Evolutionary conservation across 2,113 vertebrate genomes (phyloP).

Genomic region (Pangasianodon hypophthalmus): DNA sequence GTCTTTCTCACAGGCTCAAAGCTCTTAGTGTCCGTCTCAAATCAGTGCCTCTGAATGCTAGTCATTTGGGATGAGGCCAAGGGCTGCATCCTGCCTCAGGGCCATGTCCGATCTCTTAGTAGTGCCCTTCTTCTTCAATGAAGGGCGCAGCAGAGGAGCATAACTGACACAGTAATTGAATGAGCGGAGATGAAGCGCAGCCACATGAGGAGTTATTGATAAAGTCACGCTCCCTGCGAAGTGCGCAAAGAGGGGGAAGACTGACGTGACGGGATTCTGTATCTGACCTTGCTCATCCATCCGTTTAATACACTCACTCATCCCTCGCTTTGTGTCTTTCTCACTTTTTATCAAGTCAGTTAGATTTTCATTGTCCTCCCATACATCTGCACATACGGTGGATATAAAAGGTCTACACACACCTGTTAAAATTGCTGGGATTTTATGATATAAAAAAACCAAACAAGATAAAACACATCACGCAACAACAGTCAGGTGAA

Average conservation of each 20-base stretch:
- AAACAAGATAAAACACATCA: too few species aligned
- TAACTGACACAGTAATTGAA: constrained; percentile 7
- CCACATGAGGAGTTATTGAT: constrained; percentile 16
- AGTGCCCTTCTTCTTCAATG: background rate
- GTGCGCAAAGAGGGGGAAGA: background rate
- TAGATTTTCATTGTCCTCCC: background rate
- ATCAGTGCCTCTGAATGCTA: constrained; percentile 56
- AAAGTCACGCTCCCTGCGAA: background rate
- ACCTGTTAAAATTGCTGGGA: background rate
- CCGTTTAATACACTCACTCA: background rate
- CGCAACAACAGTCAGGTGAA: too few species aligned
- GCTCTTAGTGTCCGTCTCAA: constrained; percentile 56
- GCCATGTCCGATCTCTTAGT: background rate
- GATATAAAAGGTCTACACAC: background rate
- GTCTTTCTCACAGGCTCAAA: constrained; percentile 19
- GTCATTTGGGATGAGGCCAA: constrained; percentile 50
- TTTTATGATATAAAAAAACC: too few species aligned
- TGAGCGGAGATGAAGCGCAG: background rate
- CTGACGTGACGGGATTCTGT: background rate
- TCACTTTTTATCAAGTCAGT: background rate
- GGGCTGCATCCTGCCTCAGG: constrained; percentile 6
- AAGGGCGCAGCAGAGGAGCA: constrained; percentile 18
- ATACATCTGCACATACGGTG: background rate
- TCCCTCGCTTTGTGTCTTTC: background rate
- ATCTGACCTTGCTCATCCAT: background rate